Evolutionary conservation across 2,888 invertebrate species (phyloP), one percentile per base, ranked within the genome.

Genomic region (Lycaena phlaeas): DNA sequence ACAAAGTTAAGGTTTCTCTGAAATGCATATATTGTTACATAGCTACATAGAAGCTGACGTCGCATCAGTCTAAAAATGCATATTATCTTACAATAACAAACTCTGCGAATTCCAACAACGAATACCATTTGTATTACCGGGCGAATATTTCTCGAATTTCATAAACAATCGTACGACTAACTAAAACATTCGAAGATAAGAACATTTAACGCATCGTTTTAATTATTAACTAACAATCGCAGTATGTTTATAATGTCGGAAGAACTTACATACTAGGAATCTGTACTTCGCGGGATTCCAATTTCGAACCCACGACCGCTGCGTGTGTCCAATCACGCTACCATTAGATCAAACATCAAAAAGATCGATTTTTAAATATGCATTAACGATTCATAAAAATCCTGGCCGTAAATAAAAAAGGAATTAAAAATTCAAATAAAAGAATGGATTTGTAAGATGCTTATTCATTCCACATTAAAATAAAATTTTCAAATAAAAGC

Each of bases 381-480:
- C n/a, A n/a, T n/a, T n/a, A n/a, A 30, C 30, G 12, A 3, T 25
- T 70, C 61, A 57, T 60, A 59, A 61, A 69, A 68, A 68, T 64
- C 50, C 52, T 57, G 57, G 55, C 53, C 64, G 61, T 61, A 66
- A 71, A 72, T 68, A 68, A 67, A 65, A 67, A 59, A 61, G 76
- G 76, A 78, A 78, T 79, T 76, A 76, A 84, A 75, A 76, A 77
- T 75, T 72, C 71, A 77, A 78, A 78, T 78, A 79, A 78, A 79
- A 74, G 76, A 79, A 74, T 68, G 70, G 73, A 78, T 78, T 78
- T 75, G 60, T 76, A 75, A 78, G 77, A 82, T 82, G 84, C 84
- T 81, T 84, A 81, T 79, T 84, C 84, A 84, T 84, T 78, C 82
- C 78, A 82, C 72, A 79, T 84, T 81, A 82, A 84, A 84, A 82